A percentile compares a stretch with the other conserved stretches of the same genome.
Conservation (phyloP, 2,888 invertebrate species). For the Pheosia tremula region DNA sequence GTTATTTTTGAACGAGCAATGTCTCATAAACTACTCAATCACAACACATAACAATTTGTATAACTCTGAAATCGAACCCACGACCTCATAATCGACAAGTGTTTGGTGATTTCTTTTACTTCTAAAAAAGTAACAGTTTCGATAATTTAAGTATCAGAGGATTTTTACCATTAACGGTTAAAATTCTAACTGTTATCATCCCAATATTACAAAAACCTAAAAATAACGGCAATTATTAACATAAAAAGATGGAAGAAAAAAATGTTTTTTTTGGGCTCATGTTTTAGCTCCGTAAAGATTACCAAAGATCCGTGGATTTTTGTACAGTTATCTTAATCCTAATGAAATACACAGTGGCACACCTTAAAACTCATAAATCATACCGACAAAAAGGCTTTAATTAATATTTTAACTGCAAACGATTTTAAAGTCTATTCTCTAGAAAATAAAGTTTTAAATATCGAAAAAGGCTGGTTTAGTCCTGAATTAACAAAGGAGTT, state of each 20-base stretch:
- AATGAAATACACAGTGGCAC: conserved; percentile 36
- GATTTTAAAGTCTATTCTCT: not conserved
- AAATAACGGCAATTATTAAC: not conserved
- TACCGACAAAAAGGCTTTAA: conserved; percentile 18
- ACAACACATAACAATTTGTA: too few species aligned
- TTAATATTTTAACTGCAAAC: conserved; percentile 7
- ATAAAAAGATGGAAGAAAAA: not conserved
- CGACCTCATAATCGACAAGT: too few species aligned
- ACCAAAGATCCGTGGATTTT: conserved; percentile 11
- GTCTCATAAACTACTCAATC: too few species aligned
- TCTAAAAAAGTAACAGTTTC: too few species aligned
- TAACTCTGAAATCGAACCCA: too few species aligned
- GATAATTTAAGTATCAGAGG: too few species aligned
- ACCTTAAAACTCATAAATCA: conserved; percentile 34
- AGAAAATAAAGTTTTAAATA: conserved; percentile 12
- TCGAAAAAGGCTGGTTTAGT: conserved; percentile 6
- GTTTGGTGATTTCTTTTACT: too few species aligned
- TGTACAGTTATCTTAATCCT: conserved; percentile 26
- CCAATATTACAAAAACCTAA: conserved; percentile 1
- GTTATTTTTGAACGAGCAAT: too few species aligned
- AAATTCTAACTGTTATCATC: not conserved
- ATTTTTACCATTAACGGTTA: too few species aligned
- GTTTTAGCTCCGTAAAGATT: conserved; percentile 17
- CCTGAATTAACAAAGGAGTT: conserved; percentile 12
- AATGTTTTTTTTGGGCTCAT: conserved; percentile 10